Base-by-base conservation (phyloP, 2,113 vertebrate genomes). In the Trichechus manatus region DNA sequence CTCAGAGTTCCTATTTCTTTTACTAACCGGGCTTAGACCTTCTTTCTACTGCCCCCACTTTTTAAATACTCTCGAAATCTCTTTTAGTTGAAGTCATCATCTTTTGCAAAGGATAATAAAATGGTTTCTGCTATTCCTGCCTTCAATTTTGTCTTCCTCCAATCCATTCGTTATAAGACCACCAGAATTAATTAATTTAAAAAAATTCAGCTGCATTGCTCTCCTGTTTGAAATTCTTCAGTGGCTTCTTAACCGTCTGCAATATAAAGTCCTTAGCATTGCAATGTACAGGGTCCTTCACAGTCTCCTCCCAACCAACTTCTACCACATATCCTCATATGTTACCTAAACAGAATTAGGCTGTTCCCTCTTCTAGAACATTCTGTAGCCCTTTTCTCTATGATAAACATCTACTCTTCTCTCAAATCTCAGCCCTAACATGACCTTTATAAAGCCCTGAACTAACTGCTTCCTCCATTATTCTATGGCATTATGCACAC, bases 181-280 rank as follows among this genome's bases (percentile, higher is more conserved):
- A 87, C 3, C 20, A 86, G 50, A 36, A 87, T 85, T 81, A 80
- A 66, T 36, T 31, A 64, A 44, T 27, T 17, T 22, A 88, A 87
- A 88, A 87, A 81, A 25, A 6, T 87, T 56, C 36, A 87, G 22
- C 10, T 29, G 66, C 14, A 64, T 8, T 90, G 27, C 47, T 91
- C 29, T 86, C 61, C 91, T 66, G 8, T 87, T 91, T 85, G 74
- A 78, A 74, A 79, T 59, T 86, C 80, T 72, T 95, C 61, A 87
- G 2, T 25, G 44, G 20, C 23, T 66, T 68, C 39, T 74, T 33
- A 87, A 90, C 44, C 20, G 63, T 42, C 22, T 79, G 23, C 5
- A 63, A 6, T 78, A 56, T 23, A 39, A 68, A 63, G 50, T 94
- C 31, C 70, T 66, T 29, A 53, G 27, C 14, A 64, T 56, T 44